These are phyloP conservation scores for Brachylomia viminalis DNA, from an alignment of 2,888 invertebrate genomes.

Conservation along the genomic window DNA sequence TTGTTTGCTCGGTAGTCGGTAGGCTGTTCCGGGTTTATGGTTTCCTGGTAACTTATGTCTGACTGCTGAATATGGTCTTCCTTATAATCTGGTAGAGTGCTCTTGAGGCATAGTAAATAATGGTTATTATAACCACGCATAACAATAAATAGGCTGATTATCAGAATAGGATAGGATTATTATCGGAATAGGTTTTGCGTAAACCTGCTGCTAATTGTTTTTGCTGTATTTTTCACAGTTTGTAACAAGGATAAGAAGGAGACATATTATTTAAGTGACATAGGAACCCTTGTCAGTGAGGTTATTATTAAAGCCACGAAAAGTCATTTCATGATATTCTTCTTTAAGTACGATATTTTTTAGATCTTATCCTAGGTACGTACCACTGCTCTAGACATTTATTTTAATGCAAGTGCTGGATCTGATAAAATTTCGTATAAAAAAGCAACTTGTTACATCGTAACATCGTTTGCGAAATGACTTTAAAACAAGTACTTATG, in stretches of 20 bases:
- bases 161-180: background rate
- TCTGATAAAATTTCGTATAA: constrained; percentile 25
- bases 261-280: background rate
- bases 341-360: background rate
- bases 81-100: background rate
- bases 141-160: background rate
- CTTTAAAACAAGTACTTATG: constrained; percentile 24
- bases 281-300: too few relatives aligned
- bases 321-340: background rate
- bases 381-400: background rate
- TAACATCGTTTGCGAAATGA: constrained; percentile 43
- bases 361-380: background rate
- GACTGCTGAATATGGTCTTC: background rate
- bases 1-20: background rate
- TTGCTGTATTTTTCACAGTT: background rate
- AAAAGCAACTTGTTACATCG: constrained; percentile 9
- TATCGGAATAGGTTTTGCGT: background rate
- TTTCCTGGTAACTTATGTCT: constrained; percentile 41
- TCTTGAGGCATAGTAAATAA: background rate
- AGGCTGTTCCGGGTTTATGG: constrained; percentile 24
- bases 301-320: background rate
- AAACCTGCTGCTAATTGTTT: background rate
- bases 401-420: constrained; percentile 5
- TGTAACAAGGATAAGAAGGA: background rate
- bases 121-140: background rate